Evolutionary conservation across 2,113 vertebrate genomes (phyloP), one percentile per base, ranked within the genome.

Genomic region (Trogon surrucura): DNA sequence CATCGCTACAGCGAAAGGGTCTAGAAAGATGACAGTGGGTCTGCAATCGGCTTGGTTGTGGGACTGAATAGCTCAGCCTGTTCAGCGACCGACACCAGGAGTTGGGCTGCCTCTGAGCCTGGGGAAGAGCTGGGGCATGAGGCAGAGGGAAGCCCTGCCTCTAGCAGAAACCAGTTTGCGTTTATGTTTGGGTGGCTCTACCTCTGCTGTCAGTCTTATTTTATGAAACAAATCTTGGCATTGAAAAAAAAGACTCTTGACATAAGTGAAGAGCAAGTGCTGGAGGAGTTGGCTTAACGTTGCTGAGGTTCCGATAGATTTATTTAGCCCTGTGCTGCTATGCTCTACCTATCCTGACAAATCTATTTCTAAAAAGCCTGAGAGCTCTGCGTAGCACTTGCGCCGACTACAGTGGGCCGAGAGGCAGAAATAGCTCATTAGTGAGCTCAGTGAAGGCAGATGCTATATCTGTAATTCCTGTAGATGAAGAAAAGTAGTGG

Each of bases 131-230:
- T 77, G 51, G 88, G 85, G 78, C 86, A 67, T 8, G 69, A 86
- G 79, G 71, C 16, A 53, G 92, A 50, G 93, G 56, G 88, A 58
- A 75, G 85, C 34, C 25, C 94, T 97, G 91, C 89, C 93, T 96
- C 75, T 20, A 34, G 51, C 14, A 94, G 93, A 94, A 94, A 94
- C 94, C 96, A 93, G 23, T 91, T 92, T 75, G 57, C 90, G 36
- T 79, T 82, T 92, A 20, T 34, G 67, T 80, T 94, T 1, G 3
- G 74, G 94, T 74, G 90, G 94, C 91, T 98, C 96, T 89, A 62
- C 19, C 78, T 91, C 95, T 93, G 94, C 93, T 74, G 50, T 38
- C 89, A 60, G 85, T 72, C 58, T 91, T 79, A 54, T 4, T 50
- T 74, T 36, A 57, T 82, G 58, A 81, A 85, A 91, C 21, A 53